A percentile compares a stretch with the other conserved stretches of the same genome.
phyloP scores from a whole-genome alignment of 2,888 invertebrate genomes.

The Cataglyphis altisquamis region DNA sequence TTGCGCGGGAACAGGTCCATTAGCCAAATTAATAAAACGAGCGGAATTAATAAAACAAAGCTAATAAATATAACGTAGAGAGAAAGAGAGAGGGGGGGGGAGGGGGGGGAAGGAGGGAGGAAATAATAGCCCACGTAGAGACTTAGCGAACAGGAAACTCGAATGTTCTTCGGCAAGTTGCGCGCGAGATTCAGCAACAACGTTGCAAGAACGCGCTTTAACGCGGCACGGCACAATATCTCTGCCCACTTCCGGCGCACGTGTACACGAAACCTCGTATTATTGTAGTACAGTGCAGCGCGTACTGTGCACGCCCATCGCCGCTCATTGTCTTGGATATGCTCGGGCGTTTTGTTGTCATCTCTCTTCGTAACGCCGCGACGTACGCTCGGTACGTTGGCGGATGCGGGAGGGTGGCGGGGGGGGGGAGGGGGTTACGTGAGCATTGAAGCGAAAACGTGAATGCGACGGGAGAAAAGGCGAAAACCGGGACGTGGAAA shows the following conservation, averaged over 20 bases:
- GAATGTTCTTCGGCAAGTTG: conserved; percentile 26
- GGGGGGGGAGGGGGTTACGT: conserved; percentile 9
- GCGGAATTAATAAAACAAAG: conserved; percentile 9
- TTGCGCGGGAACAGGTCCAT: background rate
- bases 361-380: conserved; percentile 41
- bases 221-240: conserved; percentile 45
- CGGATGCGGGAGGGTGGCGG: background rate
- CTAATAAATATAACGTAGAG: conserved; percentile 19
- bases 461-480: conserved; percentile 53
- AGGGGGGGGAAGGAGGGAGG: background rate
- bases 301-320: conserved; percentile 33
- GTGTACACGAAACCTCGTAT: conserved; percentile 65
- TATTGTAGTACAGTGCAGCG: conserved; percentile 44
- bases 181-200: conserved; percentile 49
- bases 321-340: conserved; percentile 55
- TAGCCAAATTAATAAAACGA: background rate
- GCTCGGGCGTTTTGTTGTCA: conserved; percentile 50
- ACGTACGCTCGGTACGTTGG: conserved; percentile 4
- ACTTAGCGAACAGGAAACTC: conserved; percentile 37
- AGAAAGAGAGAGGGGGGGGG: background rate
- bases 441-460: conserved; percentile 59
- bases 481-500: conserved; percentile 59
- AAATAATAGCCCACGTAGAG: conserved; percentile 13
- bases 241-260: conserved; percentile 62
- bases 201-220: conserved; percentile 50